Conservation (phyloP, 2,113 vertebrate genomes). For the Cacatua alba region DNA sequence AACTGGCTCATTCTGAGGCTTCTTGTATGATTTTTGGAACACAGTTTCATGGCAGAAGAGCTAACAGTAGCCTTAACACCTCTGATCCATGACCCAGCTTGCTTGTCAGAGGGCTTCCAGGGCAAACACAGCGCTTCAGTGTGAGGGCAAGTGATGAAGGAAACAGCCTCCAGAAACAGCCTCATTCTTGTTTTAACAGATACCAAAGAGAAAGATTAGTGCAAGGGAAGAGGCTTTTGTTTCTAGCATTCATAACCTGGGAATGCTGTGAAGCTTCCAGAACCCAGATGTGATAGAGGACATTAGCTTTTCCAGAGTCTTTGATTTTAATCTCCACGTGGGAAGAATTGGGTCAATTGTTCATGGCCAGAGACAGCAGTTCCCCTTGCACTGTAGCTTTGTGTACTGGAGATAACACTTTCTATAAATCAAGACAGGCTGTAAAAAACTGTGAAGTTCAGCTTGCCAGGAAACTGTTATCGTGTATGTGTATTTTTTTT, state of each 20-base stretch:
- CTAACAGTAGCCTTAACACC: neutral
- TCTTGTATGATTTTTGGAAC: neutral
- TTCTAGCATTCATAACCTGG: neutral
- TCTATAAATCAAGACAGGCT: slow-evolving; percentile 33
- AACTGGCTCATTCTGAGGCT: neutral
- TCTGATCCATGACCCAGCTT: neutral
- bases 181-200: neutral
- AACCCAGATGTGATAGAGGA: neutral
- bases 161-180: neutral
- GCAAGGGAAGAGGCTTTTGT: neutral
- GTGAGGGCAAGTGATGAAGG: neutral
- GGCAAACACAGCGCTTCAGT: neutral
- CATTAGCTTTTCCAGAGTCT: neutral
- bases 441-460: slow-evolving; percentile 54
- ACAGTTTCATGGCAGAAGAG: neutral
- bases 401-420: neutral
- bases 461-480: slow-evolving; percentile 34
- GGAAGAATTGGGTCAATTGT: slow-evolving; percentile 27
- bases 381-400: neutral
- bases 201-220: neutral
- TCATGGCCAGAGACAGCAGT: neutral
- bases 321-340: neutral
- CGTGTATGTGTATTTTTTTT: neutral
- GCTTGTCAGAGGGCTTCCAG: fast-evolving
- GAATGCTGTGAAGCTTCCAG: neutral